Evolutionary conservation across 2,888 invertebrate genomes (phyloP).

Genomic region (Clostera curtula): DNA sequence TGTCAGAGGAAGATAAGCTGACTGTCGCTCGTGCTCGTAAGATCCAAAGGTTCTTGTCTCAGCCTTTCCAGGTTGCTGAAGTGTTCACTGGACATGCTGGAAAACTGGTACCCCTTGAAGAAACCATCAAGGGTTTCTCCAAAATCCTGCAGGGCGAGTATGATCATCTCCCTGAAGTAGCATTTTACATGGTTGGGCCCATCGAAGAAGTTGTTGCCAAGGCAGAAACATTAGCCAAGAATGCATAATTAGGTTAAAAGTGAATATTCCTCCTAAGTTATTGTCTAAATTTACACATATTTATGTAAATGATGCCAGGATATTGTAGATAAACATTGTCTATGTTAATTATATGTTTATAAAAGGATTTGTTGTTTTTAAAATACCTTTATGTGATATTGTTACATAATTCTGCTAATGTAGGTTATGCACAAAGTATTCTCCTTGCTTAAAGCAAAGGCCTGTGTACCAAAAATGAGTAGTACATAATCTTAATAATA

Average conservation of each 20-base stretch:
- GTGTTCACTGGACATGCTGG: constrained; percentile 95
- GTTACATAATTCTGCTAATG: constrained; percentile 19
- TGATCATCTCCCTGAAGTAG: constrained; percentile 93
- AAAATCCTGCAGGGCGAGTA: constrained; percentile 88
- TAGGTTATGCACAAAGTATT: too few species aligned
- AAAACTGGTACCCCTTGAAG: constrained; percentile 89
- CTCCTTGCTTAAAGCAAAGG: too few species aligned
- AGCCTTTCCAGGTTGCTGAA: constrained; percentile 95
- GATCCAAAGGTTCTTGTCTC: constrained; percentile 95
- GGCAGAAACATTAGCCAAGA: constrained; percentile 84
- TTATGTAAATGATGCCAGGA: constrained; percentile 6
- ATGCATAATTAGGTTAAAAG: constrained; percentile 22
- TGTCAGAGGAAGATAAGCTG: constrained; percentile 96
- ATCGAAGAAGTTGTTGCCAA: constrained; percentile 82
- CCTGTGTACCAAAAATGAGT: too few species aligned
- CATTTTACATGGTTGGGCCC: constrained; percentile 97
- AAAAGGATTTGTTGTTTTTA: background rate
- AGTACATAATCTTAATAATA: too few species aligned
- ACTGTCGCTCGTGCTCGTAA: constrained; percentile 95
- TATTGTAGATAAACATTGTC: constrained; percentile 22
- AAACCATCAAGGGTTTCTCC: constrained; percentile 93
- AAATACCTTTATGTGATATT: constrained; percentile 26
- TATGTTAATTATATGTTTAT: constrained; percentile 8
- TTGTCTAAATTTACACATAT: constrained; percentile 17
- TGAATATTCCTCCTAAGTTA: constrained; percentile 15